A percentile compares a stretch with the other conserved stretches of the same genome.
Evolutionary conservation across 2,888 invertebrate species (phyloP).

Genomic region (Acleris holmiana): DNA sequence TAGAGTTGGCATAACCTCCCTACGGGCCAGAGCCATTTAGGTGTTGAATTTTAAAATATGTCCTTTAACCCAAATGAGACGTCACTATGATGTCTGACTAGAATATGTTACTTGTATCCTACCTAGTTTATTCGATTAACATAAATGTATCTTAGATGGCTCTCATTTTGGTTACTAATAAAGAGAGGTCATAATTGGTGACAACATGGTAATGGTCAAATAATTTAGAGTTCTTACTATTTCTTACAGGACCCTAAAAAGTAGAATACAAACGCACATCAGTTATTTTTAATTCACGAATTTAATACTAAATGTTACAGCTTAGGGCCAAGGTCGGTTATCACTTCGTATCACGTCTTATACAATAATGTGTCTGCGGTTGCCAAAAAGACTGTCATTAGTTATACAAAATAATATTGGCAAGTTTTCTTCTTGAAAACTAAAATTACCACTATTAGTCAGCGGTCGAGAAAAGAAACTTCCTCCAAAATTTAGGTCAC

Average conservation of each 20-base stretch:
- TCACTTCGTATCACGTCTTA: slow-evolving; percentile 13
- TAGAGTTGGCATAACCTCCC: slow-evolving; percentile 23
- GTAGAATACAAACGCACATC: not conserved
- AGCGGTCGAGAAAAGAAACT: slow-evolving; percentile 39
- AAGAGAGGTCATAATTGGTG: too few species aligned
- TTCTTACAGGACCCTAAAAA: too few species aligned
- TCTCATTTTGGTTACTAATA: too few species aligned
- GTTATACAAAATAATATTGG: slow-evolving; percentile 44
- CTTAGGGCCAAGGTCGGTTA: slow-evolving; percentile 18
- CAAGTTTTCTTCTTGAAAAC: slow-evolving; percentile 40
- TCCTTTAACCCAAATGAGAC: too few species aligned
- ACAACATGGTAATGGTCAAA: too few species aligned
- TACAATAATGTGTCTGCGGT: slow-evolving; percentile 22
- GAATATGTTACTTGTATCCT: too few species aligned
- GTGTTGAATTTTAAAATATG: slow-evolving; percentile 11
- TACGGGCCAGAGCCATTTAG: slow-evolving; percentile 12
- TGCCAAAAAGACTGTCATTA: slow-evolving; percentile 46
- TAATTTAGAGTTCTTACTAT: too few species aligned
- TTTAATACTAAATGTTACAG: not conserved
- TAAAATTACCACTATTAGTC: slow-evolving; percentile 46
- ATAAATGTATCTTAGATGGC: too few species aligned
- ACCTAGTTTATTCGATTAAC: too few species aligned
- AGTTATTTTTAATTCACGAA: not conserved
- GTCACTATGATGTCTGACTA: too few species aligned
- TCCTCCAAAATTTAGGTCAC: slow-evolving; percentile 41